phyloP scores from a whole-genome alignment of 2,113 vertebrate species.

The Otolemur garnettii region DNA sequence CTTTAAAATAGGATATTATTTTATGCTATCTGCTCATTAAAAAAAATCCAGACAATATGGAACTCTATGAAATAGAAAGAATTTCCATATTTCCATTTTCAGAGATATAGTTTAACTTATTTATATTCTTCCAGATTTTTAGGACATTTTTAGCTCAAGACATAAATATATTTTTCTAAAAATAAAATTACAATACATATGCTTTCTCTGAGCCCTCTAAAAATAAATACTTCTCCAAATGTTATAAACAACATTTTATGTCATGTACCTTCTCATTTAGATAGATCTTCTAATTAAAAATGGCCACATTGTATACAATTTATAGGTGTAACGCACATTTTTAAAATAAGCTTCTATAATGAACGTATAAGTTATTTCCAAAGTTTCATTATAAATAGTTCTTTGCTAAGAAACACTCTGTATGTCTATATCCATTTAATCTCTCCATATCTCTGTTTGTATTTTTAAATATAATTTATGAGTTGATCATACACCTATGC shows the following conservation, averaged over 20 bases:
- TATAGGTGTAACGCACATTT: not conserved
- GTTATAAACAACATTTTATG: not conserved
- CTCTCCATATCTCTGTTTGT: not conserved
- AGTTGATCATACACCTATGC: not conserved
- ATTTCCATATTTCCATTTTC: not conserved
- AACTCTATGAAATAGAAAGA: not conserved
- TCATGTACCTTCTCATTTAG: not conserved
- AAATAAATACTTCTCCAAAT: conserved; percentile 52
- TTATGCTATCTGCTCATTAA: not conserved
- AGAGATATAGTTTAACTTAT: not conserved
- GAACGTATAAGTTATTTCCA: not conserved
- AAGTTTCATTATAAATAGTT: not conserved
- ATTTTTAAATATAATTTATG: not conserved
- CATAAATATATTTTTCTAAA: conserved; percentile 58
- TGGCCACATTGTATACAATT: not conserved
- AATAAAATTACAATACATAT: conserved; percentile 51
- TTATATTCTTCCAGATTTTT: conserved; percentile 18
- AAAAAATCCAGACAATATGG: not conserved
- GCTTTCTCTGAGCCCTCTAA: not conserved
- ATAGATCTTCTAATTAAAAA: not conserved
- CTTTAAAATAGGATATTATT: not conserved
- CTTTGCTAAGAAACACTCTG: not conserved
- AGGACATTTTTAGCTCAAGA: not conserved
- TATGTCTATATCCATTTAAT: not conserved
- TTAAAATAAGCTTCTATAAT: not conserved